Conservation (phyloP, 2,888 invertebrate species). For the Onchidella celtica region DNA sequence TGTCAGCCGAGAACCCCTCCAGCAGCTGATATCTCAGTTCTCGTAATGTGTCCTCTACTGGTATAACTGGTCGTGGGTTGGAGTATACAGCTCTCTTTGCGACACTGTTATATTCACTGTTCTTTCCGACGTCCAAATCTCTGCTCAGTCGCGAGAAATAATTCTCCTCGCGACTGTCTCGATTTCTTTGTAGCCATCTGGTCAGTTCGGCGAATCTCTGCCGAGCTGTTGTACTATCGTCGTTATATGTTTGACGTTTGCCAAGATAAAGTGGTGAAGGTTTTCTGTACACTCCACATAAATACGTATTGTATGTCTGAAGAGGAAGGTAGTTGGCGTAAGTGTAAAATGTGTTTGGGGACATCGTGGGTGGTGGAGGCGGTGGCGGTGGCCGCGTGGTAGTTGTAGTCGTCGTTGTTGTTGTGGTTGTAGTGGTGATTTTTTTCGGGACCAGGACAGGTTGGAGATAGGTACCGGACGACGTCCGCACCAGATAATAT, state of each 20-base stretch:
- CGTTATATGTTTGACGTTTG: background rate
- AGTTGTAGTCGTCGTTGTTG: background rate
- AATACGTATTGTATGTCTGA: conserved; percentile 13
- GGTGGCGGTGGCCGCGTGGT: conserved; percentile 1
- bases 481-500: background rate
- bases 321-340: background rate
- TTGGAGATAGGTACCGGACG: background rate
- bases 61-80: no score
- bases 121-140: background rate
- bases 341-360: conserved; percentile 1
- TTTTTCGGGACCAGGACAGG: background rate
- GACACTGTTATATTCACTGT: no score
- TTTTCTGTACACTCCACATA: conserved; percentile 4
- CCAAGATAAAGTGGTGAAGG: background rate
- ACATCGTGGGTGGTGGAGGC: background rate
- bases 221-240: background rate
- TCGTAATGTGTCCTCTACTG: no score
- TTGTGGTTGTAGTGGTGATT: no score
- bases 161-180: background rate
- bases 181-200: background rate
- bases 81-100: no score
- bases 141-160: no score
- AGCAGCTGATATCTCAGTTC: background rate
- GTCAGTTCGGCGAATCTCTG: background rate
- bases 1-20: background rate